Conservation (phyloP, 2,113 vertebrate species). For the Vimba vimba region DNA sequence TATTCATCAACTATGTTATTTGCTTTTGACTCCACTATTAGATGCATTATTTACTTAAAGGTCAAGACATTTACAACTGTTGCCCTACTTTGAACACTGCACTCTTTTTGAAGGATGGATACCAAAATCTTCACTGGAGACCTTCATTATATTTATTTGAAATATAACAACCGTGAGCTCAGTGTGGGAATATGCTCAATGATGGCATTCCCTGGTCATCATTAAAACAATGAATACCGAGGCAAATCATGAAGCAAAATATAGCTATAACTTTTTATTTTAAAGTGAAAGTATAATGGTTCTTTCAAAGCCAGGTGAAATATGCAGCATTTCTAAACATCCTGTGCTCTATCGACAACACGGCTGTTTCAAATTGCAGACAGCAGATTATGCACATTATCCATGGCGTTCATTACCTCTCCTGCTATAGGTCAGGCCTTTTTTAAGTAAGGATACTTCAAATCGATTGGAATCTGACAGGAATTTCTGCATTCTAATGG, state of each 20-base stretch:
- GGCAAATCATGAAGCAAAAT: background rate
- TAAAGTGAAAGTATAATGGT: background rate
- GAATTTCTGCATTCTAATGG: slow-evolving; percentile 2
- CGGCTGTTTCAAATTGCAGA: background rate
- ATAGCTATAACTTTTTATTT: background rate
- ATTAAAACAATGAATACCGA: background rate
- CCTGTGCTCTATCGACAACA: background rate
- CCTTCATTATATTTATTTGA: slow-evolving; percentile 26
- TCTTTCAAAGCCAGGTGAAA: background rate
- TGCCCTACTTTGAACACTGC: slow-evolving; percentile 24
- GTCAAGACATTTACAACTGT: slow-evolving; percentile 54
- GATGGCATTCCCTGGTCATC: background rate
- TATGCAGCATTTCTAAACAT: too few species aligned
- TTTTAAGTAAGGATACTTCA: background rate
- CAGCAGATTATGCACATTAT: background rate
- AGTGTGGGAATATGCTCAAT: background rate
- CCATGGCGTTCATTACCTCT: slow-evolving; percentile 1
- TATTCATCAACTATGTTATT: slow-evolving; percentile 51
- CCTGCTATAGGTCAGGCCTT: slow-evolving; percentile 12
- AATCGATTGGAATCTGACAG: slow-evolving; percentile 26
- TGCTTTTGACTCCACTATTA: slow-evolving; percentile 46
- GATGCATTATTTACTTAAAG: slow-evolving; percentile 54
- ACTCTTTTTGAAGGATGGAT: slow-evolving; percentile 40
- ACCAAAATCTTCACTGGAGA: slow-evolving; percentile 2
- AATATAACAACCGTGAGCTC: slow-evolving; percentile 7